These are phyloP conservation scores for Aphrocallistes beatrix DNA, from an alignment of 37 sponge, comb jelly and placozoan species.

Conservation along the genomic window DNA sequence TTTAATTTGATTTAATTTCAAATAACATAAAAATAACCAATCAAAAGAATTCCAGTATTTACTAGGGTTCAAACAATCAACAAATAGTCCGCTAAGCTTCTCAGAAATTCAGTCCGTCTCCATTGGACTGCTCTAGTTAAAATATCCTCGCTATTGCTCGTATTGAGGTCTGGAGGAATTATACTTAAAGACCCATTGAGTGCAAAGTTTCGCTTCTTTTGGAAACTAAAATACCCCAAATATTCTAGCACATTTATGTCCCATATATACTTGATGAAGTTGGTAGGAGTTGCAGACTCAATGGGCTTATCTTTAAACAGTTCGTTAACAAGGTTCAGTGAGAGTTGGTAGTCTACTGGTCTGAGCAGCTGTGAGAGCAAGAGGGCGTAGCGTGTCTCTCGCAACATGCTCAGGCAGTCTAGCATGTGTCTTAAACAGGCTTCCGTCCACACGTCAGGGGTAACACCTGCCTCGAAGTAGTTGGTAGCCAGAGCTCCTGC, in stretches of 20 bases:
- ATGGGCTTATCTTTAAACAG: not conserved
- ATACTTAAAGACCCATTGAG: not conserved
- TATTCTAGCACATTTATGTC: not conserved
- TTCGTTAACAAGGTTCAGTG: not conserved
- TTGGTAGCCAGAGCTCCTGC: conserved; percentile 51
- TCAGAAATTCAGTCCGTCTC: not conserved
- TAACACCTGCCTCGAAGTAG: conserved; percentile 41
- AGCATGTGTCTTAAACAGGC: conserved; percentile 1
- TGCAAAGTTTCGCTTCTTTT: not conserved
- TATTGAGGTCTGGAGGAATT: not conserved
- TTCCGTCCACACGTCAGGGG: conserved; percentile 49
- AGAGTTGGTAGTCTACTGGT: not conserved
- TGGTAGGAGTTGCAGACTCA: not conserved
- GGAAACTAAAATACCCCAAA: not conserved
- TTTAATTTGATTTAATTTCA: not conserved
- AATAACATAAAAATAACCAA: not conserved
- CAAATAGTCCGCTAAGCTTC: not conserved
- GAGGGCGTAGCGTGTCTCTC: not conserved
- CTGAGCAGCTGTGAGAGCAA: conserved; percentile 2
- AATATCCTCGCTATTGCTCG: not conserved
- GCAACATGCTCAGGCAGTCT: not conserved
- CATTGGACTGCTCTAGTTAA: not conserved
- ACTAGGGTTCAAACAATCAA: not conserved
- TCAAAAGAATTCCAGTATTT: too few species aligned
- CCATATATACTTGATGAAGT: not conserved